Conservation (phyloP, 2,113 vertebrate species). For the Leptosomus discolor region DNA sequence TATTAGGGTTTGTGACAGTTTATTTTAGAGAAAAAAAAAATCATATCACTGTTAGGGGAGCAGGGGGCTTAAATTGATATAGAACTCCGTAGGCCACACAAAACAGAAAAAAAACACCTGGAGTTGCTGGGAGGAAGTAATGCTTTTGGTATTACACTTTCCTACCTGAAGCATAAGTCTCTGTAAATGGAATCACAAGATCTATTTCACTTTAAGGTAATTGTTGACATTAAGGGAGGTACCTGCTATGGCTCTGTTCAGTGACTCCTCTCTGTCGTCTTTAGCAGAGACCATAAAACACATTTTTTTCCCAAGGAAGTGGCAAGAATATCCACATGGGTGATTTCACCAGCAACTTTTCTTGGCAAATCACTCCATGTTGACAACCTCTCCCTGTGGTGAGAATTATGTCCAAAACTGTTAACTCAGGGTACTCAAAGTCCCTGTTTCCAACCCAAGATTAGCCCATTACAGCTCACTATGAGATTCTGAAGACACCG, state of each 20-base stretch:
- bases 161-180: not conserved
- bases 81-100: not conserved
- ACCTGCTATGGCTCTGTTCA: not conserved
- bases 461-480: not conserved
- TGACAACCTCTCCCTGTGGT: not conserved
- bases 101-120: not conserved
- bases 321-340: not conserved
- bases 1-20: not conserved
- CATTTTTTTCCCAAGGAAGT: not conserved
- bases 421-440: not conserved
- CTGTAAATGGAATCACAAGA: not conserved
- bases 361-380: not conserved
- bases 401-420: not conserved
- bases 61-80: not conserved
- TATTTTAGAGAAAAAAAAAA: not conserved
- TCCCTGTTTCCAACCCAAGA: not conserved
- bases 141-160: not conserved
- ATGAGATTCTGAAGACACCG: not conserved
- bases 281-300: not conserved
- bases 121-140: not conserved
- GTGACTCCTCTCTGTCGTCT: not conserved
- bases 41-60: not conserved
- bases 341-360: slow-evolving; percentile 12
- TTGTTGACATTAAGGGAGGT: not conserved
- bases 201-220: not conserved